Base-by-base conservation (phyloP, 2,113 vertebrate species). In the Serilophus lunatus region DNA sequence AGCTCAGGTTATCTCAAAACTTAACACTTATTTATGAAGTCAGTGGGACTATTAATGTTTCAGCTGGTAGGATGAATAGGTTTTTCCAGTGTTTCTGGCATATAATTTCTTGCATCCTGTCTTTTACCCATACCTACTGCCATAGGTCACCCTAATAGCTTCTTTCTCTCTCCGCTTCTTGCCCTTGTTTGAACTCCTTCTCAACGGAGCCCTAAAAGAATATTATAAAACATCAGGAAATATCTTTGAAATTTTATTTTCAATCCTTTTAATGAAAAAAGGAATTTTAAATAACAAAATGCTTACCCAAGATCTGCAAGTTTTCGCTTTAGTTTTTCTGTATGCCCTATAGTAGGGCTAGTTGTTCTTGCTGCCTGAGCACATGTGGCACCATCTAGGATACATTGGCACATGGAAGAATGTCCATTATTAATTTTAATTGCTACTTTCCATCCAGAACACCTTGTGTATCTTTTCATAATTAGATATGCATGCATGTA, bases 271-370 rank as follows among this genome's bases (percentile, higher is more conserved):
- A 95, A 94, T 81, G 15, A 93, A 57, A 70, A 68, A 63, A 60
- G n/a, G 79, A 56, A 61, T 87, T 94, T 91, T 35, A 84, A 78
- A 75, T 45, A 61, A 51, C 10, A 25, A 91, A 66, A 77, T 68
- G 49, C 98, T 98, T 98, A 99, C 99, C 98, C 97, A 45, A 98
- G 86, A 69, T 98, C 98, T 81, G 96, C 96, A 94, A 97, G 97
- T 88, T 97, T 98, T 95, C 94, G 97, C 95, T 97, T 98, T 97
- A 97, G 96, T 96, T 97, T 98, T 93, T 98, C 98, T 96, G 98
- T 98, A 84, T 97, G 98, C 65, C 95, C 96, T 81, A 93, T 31
- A 82, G 97, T 91, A 25, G 97, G 97, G 93, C 96, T 97, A 40
- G 96, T 75, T 91, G 92, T 68, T 68, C 95, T 97, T 92, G 96